phyloP scores from a whole-genome alignment of 1,140 invertebrate species.

The Dryas iulia region DNA sequence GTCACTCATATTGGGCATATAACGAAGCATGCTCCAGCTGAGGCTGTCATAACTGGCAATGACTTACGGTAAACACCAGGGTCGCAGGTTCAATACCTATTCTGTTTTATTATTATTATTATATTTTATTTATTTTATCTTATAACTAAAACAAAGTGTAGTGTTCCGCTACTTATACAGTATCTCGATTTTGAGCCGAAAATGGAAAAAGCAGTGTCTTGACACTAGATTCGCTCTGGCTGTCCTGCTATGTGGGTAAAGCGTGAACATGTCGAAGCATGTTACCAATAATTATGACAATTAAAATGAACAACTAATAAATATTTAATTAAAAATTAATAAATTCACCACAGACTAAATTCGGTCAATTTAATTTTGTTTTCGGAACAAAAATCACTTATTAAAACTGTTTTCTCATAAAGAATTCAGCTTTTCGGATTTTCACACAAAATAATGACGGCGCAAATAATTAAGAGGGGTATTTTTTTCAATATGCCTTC shows the following conservation, averaged over 20 bases:
- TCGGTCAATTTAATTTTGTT: not conserved
- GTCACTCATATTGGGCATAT: not conserved
- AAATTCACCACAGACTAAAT: not conserved
- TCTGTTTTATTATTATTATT: too few species aligned
- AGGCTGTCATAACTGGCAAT: too few species aligned
- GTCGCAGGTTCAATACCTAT: too few species aligned
- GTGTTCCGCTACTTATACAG: too few species aligned
- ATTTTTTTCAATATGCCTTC: constrained; percentile 30
- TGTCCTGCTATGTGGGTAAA: too few species aligned
- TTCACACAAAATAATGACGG: not conserved
- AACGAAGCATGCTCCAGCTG: not conserved
- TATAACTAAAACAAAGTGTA: too few species aligned
- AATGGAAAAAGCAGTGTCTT: too few species aligned
- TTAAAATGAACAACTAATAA: not conserved
- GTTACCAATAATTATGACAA: not conserved
- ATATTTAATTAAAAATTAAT: not conserved
- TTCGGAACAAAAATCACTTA: not conserved
- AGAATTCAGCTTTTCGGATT: not conserved
- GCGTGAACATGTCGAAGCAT: not conserved
- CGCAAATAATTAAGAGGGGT: not conserved
- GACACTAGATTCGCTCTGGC: too few species aligned
- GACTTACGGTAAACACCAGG: too few species aligned
- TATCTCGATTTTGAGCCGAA: too few species aligned
- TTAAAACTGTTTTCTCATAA: not conserved
- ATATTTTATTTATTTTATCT: too few species aligned